Base-by-base conservation (phyloP, 1,140 invertebrate species). In the Colletes gigas region DNA sequence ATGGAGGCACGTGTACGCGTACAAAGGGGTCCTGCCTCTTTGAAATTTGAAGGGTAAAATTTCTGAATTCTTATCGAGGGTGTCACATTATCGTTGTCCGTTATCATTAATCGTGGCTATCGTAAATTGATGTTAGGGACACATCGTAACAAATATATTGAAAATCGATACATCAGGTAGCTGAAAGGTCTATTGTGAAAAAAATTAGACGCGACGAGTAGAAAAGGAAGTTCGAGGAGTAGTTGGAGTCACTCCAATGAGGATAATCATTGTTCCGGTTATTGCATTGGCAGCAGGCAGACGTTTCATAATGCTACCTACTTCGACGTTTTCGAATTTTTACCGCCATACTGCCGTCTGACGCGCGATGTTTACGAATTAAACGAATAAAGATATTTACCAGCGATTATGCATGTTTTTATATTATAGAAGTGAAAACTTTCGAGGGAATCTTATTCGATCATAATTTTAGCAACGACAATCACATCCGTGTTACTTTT, bases 181-280 rank as follows among this genome's bases (percentile, higher is more conserved):
- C 55, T 30, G 52, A 59, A 10, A 41, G 30, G 17, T 72, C 60
- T 82, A 70, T 80, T 80, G 78, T 78, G 62, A 44, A 59, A 76
- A 78, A 75, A 71, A 70, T 52, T 60, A 62, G 12, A 60, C 54
- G 44, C 55, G 17, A 73, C 41, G 59, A 41, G 50, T 15, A n/a
- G 10, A 59, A 65, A 77, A 76, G 55, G 47, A 74, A 74, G 52
- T 44, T 72, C 39, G 60, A 83, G 67, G 12, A 54, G 75, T 67
- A 74, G 78, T 90, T 91, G 90, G 89, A 91, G 52, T 78, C 73
- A 78, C 67, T 91, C 90, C 89, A 90, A 88, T 83, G 79, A 60
- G 77, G 63, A 88, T 88, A 80, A 89, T 87, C 84, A 89, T 90
- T 88, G 84, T 89, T 89, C 86, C 66, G 72, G 87, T 89, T 90